phyloP scores from a whole-genome alignment of 1,140 invertebrate species.

The Lepidotrigona ventralis region DNA sequence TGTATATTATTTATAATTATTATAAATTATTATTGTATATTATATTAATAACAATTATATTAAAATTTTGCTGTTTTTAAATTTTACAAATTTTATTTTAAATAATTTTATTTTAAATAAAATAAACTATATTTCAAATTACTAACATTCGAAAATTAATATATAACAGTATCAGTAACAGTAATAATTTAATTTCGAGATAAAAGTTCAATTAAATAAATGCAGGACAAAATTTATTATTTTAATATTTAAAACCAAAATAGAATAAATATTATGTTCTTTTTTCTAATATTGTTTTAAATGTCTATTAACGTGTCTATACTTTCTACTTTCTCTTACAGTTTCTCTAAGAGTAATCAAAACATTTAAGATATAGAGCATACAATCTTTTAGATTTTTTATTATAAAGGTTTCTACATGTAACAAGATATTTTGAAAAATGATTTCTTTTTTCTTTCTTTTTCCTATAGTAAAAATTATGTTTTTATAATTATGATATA shows the following conservation, averaged over 20 bases:
- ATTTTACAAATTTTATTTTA: too few relatives aligned
- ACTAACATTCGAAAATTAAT: neutral
- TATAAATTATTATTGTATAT: too few relatives aligned
- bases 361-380: neutral
- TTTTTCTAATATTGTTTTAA: conserved; percentile 14
- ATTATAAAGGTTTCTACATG: neutral
- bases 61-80: too few relatives aligned
- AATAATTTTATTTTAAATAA: too few relatives aligned
- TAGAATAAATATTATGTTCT: neutral
- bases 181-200: neutral
- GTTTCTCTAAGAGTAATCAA: conserved; percentile 17
- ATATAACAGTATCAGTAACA: too few relatives aligned
- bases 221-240: neutral
- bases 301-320: neutral
- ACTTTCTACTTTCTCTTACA: conserved; percentile 46
- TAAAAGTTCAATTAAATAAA: neutral
- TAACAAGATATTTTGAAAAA: too few relatives aligned
- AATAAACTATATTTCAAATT: neutral
- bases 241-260: too few relatives aligned
- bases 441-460: too few relatives aligned
- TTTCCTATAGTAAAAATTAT: too few relatives aligned
- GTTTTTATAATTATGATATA: too few relatives aligned
- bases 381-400: neutral
- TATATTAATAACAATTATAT: too few relatives aligned
- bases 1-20: too few relatives aligned